Conservation (phyloP, 1,140 invertebrate species). For the Papilio aristodemus region DNA sequence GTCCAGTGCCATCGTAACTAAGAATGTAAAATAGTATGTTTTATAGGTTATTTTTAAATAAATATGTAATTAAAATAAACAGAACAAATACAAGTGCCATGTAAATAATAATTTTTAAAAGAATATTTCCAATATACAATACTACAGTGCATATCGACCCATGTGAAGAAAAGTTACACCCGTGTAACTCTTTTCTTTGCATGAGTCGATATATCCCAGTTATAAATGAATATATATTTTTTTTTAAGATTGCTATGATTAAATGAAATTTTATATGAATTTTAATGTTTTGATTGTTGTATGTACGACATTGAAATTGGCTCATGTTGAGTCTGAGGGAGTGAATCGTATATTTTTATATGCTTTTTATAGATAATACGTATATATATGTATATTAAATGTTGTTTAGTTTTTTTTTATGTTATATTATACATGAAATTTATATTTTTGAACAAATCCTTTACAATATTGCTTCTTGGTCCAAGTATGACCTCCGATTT, state of each 20-base stretch:
- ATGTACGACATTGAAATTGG: constrained; percentile 56
- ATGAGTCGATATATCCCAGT: no score
- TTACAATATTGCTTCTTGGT: no score
- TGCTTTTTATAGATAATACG: constrained; percentile 38
- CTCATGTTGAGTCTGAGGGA: constrained; percentile 68
- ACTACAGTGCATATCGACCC: constrained; percentile 51
- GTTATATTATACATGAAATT: not conserved
- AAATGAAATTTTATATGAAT: constrained; percentile 31
- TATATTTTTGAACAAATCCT: no score
- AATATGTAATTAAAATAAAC: constrained; percentile 39
- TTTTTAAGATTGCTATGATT: not conserved
- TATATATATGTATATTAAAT: constrained; percentile 11
- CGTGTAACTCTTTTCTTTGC: no score
- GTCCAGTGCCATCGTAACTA: constrained; percentile 63
- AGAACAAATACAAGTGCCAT: constrained; percentile 65
- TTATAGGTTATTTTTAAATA: constrained; percentile 36
- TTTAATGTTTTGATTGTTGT: constrained; percentile 53
- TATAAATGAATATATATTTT: constrained; percentile 30
- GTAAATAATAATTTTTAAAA: constrained; percentile 55
- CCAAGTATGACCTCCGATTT: no score
- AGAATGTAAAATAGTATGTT: constrained; percentile 46
- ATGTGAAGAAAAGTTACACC: constrained; percentile 33
- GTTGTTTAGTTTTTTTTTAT: not conserved
- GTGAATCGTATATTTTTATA: constrained; percentile 54
- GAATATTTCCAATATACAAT: constrained; percentile 39